Conservation (phyloP, 2,797 vertebrate species). For the Diplodus puntazzo region DNA sequence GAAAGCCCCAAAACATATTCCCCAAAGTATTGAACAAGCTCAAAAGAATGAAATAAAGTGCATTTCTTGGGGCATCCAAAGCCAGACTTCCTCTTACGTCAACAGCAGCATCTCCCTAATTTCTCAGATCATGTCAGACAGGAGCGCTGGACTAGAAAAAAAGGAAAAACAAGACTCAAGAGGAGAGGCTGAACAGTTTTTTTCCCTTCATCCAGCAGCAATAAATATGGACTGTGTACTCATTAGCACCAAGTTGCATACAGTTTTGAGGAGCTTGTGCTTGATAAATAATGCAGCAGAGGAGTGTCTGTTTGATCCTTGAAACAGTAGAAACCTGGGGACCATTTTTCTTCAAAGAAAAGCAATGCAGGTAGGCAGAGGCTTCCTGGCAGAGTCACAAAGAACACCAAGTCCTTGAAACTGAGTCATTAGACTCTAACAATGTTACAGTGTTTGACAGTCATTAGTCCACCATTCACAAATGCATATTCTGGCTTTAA, state of each 20-base stretch:
- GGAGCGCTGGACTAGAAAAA: neutral
- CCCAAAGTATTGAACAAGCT: conserved; percentile 8
- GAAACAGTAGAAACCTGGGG: conserved; percentile 66
- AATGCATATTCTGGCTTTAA: conserved; percentile 19
- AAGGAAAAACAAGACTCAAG: conserved; percentile 27
- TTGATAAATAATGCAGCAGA: conserved; percentile 77
- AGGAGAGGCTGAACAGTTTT: conserved; percentile 28
- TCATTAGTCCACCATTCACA: conserved; percentile 20
- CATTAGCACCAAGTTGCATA: conserved; percentile 69
- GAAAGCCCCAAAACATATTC: neutral
- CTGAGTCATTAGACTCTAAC: conserved; percentile 45
- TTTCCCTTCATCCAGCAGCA: conserved; percentile 54
- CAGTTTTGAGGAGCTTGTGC: conserved; percentile 58
- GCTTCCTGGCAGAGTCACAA: conserved; percentile 64
- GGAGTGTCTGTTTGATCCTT: conserved; percentile 74
- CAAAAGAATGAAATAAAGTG: neutral
- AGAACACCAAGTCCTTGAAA: conserved; percentile 72
- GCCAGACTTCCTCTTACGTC: conserved; percentile 12
- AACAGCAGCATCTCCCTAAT: conserved; percentile 12
- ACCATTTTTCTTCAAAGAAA: conserved; percentile 73
- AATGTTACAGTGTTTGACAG: conserved; percentile 29
- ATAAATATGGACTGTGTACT: conserved; percentile 74
- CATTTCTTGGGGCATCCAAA: neutral
- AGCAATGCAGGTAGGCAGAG: conserved; percentile 58
- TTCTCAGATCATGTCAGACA: conserved; percentile 28